Conservation (phyloP, 2,797 vertebrate species). For the Pristis pectinata region DNA sequence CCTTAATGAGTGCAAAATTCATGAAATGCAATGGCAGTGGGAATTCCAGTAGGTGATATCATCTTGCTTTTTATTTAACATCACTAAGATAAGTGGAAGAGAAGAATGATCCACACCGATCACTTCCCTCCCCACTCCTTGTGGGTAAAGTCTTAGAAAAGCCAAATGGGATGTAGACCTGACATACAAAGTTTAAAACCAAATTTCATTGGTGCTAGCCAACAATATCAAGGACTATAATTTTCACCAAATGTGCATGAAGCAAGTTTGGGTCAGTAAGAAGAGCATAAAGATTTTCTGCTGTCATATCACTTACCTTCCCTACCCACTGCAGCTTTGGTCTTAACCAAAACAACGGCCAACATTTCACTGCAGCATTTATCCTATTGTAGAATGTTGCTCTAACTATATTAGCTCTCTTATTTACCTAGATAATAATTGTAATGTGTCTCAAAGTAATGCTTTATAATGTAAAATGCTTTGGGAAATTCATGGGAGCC, state of each 20-base stretch:
- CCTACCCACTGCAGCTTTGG: too few relatives aligned
- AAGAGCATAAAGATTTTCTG: not conserved
- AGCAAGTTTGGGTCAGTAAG: not conserved
- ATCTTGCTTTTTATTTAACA: not conserved
- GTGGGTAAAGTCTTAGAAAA: not conserved
- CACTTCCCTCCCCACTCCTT: not conserved
- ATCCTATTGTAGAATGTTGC: not conserved
- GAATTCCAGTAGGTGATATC: not conserved
- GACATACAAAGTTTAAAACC: not conserved
- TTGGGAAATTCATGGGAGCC: not conserved
- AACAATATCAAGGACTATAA: not conserved
- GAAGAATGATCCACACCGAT: too few relatives aligned
- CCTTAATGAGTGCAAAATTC: too few relatives aligned
- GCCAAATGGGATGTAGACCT: not conserved
- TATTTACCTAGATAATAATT: not conserved
- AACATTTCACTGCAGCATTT: not conserved
- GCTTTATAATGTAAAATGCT: not conserved
- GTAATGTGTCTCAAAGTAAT: not conserved
- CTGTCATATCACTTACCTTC: not conserved
- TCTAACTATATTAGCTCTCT: too few relatives aligned
- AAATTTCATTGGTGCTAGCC: not conserved
- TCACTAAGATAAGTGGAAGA: too few relatives aligned
- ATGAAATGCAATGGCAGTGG: not conserved
- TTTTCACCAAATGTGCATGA: not conserved
- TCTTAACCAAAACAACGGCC: not conserved